A percentile compares a stretch with the other conserved stretches of the same genome.
phyloP scores from a whole-genome alignment of 35 echinoderm and acorn worm genomes.

The Strongylocentrotus purpuratus region DNA sequence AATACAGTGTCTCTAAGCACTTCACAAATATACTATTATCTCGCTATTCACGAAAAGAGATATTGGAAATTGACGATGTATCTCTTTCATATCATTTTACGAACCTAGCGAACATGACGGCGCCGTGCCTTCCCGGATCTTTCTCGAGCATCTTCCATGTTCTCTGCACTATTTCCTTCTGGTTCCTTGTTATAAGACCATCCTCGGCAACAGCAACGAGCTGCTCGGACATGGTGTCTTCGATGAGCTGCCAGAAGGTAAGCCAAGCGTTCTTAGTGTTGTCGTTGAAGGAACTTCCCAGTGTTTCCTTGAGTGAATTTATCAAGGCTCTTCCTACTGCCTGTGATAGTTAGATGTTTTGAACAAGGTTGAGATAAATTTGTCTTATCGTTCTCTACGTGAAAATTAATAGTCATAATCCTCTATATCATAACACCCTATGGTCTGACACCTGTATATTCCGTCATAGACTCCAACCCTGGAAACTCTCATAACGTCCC shows the following conservation, averaged over 20 bases:
- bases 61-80: too few relatives aligned
- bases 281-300: slow-evolving; percentile 15
- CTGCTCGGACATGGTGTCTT: slow-evolving; percentile 19
- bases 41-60: too few relatives aligned
- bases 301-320: background rate
- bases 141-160: slow-evolving; percentile 7
- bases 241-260: slow-evolving; percentile 2
- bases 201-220: background rate
- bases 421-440: too few relatives aligned
- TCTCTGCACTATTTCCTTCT: background rate
- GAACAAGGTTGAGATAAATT: background rate
- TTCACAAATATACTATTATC: too few relatives aligned
- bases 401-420: background rate
- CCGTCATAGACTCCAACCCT: too few relatives aligned
- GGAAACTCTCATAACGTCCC: too few relatives aligned
- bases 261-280: slow-evolving; percentile 20
- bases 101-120: slow-evolving; percentile 39
- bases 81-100: background rate
- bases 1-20: too few relatives aligned
- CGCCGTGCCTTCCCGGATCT: slow-evolving; percentile 29
- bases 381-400: background rate
- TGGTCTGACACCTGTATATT: too few relatives aligned
- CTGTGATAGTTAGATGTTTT: background rate
- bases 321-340: slow-evolving; percentile 29
- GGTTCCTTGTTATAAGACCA: background rate